Base-by-base conservation (phyloP, 37 sponge, comb jelly and placozoan species). In the Hexactinellida sp. region DNA sequence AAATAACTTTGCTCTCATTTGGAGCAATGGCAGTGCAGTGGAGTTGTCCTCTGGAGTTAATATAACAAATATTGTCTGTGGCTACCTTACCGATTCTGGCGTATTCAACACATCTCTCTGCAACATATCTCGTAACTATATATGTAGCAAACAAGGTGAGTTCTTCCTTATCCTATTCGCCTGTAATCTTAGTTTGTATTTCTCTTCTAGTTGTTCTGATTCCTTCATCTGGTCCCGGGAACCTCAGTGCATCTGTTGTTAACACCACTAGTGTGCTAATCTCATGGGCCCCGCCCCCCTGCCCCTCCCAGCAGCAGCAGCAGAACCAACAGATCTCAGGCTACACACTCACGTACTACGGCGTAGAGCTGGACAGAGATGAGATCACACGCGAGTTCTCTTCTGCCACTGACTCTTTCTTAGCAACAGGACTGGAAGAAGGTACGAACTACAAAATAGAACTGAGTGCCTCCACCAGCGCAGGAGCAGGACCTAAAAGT, bases 81-180 rank as follows among this genome's bases (percentile, higher is more conserved):
- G 76, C 5, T 63, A 63, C 13, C 32, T 63, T 5, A 21, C 76
- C 13, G 76, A 7, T 1, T 25, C 21, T 63, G 76, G 76, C 13
- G 76, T 23, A 63, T 63, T 63, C 34, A 10, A 63, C 5, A 63
- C 34, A 21, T 63, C 76, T 28, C 25, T 63, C 30, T 63, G 76
- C 13, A 63, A 63, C 76, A 63, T 28, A 10, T 21, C 76, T 63
- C 25, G 76, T 32, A 63, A 23, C 13, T 63, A 63, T 23, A 63
- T 63, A 7, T 63, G 76, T n/a, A 63, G 32, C 76, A 63, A 63
- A 63, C 32, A 63, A 63, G 76, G 76, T 63, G 25, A 63, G 76
- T 63, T 10, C 13, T 32, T 10, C 28, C 3, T 63, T 10, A 7
- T 63, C 5, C 28, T 63, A 32, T 63, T 63, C 3, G 21, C 5